phyloP scores from a whole-genome alignment of 2,888 invertebrate species.

The Acheta domesticus region DNA sequence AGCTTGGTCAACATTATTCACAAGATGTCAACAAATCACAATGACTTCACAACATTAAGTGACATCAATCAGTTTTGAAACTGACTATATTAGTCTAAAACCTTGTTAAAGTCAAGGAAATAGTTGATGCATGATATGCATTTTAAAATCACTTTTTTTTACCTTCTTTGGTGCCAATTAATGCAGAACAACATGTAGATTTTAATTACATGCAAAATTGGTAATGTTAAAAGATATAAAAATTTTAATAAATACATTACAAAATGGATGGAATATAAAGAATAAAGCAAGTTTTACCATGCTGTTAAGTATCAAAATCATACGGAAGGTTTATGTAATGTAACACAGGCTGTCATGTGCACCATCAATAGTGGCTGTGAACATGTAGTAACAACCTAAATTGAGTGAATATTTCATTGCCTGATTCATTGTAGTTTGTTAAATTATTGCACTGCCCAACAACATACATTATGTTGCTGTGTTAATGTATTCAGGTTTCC shows the following conservation, averaged over 20 bases:
- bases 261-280: conserved; percentile 7
- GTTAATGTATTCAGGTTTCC: conserved; percentile 55
- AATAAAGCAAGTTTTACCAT: neutral
- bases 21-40: conserved; percentile 1
- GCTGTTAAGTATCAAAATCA: no score
- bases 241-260: neutral
- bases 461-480: conserved; percentile 25
- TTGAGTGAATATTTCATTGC: neutral
- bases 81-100: neutral
- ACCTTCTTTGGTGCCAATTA: neutral
- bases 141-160: neutral
- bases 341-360: neutral
- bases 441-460: neutral
- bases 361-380: neutral
- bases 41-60: conserved; percentile 2
- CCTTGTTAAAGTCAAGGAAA: neutral
- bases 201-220: neutral
- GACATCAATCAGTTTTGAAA: neutral
- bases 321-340: neutral
- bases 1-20: neutral
- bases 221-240: neutral
- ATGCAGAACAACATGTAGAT: neutral
- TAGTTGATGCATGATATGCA: conserved; percentile 10
- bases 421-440: neutral
- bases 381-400: no score